Evolutionary conservation across 2,888 invertebrate genomes (phyloP).

Genomic region (Elysia crispata): DNA sequence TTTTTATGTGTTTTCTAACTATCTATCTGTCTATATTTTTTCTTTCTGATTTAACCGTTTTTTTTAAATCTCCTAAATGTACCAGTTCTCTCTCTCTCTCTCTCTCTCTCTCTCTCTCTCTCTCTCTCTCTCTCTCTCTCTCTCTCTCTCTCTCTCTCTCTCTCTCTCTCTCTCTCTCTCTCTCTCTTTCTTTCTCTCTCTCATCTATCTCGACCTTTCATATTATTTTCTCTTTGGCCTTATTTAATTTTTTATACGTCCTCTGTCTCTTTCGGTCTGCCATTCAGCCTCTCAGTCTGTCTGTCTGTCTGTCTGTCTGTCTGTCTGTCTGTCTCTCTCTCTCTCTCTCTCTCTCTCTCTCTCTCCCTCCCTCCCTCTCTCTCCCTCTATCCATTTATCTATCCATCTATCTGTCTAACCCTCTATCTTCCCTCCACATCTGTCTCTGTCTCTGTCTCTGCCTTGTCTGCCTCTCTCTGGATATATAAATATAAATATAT

Average conservation of each 20-base stretch:
- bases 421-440: not conserved
- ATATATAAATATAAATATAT: not conserved
- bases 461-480: not conserved
- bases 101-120: not conserved
- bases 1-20: no score
- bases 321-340: not conserved
- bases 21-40: no score
- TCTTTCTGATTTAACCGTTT: no score
- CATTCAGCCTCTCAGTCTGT: no score
- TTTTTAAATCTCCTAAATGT: no score
- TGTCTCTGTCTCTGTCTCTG: not conserved
- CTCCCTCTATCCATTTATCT: not conserved
- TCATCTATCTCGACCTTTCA: not conserved
- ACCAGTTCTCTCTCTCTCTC: not conserved
- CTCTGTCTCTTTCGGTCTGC: not conserved
- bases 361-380: slow-evolving; percentile 3
- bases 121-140: slow-evolving; percentile 12
- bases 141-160: not conserved
- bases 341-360: slow-evolving; percentile 5
- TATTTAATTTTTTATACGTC: not conserved
- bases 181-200: not conserved
- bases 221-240: not conserved
- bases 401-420: not conserved
- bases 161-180: slow-evolving; percentile 2
- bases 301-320: not conserved